Conservation (phyloP, 1,140 invertebrate species). For the Bombus vancouverensis region DNA sequence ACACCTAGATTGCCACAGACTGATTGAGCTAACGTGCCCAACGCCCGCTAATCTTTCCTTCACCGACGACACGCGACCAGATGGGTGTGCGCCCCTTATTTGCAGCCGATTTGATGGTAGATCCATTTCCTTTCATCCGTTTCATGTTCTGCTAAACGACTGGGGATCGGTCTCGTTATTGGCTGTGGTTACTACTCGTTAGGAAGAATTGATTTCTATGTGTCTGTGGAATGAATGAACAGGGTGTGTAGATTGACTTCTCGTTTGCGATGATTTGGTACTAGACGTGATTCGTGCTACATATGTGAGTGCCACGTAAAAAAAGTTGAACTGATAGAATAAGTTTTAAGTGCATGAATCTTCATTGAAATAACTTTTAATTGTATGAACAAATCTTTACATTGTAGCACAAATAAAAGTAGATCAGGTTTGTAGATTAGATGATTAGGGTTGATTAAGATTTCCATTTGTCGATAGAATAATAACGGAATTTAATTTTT, state of each 20-base stretch:
- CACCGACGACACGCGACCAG: slow-evolving; percentile 26
- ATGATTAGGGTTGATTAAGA: neutral
- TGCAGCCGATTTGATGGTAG: neutral
- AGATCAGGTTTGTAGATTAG: neutral
- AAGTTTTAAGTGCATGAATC: no score
- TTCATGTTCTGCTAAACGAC: slow-evolving; percentile 1
- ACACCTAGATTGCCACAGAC: slow-evolving; percentile 23
- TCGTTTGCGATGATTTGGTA: neutral
- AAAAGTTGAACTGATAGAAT: no score
- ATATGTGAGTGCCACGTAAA: neutral
- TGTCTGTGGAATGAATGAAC: neutral
- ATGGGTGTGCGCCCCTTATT: neutral
- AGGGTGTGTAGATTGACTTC: neutral
- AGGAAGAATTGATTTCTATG: slow-evolving; percentile 7
- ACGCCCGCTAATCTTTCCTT: slow-evolving; percentile 38
- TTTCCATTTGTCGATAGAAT: neutral
- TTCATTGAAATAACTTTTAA: no score
- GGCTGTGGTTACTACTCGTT: neutral
- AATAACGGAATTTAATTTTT: neutral
- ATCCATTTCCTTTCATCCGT: neutral
- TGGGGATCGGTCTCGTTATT: neutral
- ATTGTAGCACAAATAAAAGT: no score
- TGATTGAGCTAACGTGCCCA: slow-evolving; percentile 28
- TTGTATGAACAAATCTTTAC: no score
- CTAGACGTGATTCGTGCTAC: neutral